Base-by-base conservation (phyloP, 2,113 vertebrate genomes). In the Cepphus grylle region DNA sequence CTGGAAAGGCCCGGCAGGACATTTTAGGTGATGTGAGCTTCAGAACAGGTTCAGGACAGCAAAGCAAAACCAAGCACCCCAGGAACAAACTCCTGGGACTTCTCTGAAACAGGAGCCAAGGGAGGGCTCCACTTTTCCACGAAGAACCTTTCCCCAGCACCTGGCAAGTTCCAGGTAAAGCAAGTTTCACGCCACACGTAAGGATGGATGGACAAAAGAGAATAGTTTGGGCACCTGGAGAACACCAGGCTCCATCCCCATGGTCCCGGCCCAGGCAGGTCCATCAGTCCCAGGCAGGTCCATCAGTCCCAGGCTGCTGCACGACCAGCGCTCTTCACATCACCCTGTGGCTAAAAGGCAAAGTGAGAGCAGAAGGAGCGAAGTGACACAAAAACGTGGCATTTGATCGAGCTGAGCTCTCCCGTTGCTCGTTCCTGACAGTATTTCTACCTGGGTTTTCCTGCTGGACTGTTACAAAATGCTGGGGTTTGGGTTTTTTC, bases 281-380 rank as follows among this genome's bases (percentile, higher is more conserved):
- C n/a, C 1, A 3, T 11, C 32, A 9, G 53, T n/a, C 58, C 32
- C 4, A 2, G 6, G 2, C 55, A 17, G 66, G 30, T 7, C n/a
- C 1, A 3, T 11, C 32, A 9, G 53, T n/a, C 58, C 32, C 4
- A 2, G 6, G 2, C 50, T 9, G 61, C 74, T 15, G 45, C 82
- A 3, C 0, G 5, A 42, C 30, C 20, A 5, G 30, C 30, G 47
- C 62, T 32, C 69, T 19, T 11, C 66, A 7, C 9, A 14, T 17
- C 3, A 36, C n/a, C 1, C 4, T 0, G 3, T 6, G 6, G 18
- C 18, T 42, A 26, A 26, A 49, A 42, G 50, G 67, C 59, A 26
- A 89, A 49, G 17, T 2, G n/a, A 22, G 13, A 23, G 88, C 56
- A 43, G 58, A 22, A 40, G 14, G 55, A 70, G 47, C 62, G 5